Conservation (phyloP, 64 coral and sea anemone species). For the Montipora sp. region DNA sequence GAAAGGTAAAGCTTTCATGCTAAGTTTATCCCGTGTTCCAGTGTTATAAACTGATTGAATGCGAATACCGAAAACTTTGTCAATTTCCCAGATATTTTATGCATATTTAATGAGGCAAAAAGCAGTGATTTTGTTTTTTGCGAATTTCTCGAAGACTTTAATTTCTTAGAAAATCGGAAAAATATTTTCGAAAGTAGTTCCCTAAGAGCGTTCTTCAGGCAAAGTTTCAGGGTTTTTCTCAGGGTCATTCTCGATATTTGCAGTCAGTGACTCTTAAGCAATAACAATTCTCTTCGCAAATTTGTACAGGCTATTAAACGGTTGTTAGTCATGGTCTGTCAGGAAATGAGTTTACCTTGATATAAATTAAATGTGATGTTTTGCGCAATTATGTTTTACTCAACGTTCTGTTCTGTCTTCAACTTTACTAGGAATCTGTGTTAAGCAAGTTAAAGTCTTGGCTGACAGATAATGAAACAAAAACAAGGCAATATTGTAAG, state of each 20-base stretch:
- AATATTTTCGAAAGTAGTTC: background rate
- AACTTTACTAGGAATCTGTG: no score
- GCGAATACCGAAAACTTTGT: background rate
- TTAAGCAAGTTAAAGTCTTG: no score
- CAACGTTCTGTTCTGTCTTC: background rate
- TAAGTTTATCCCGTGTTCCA: background rate
- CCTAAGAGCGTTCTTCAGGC: no score
- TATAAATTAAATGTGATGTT: background rate
- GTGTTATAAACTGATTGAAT: background rate
- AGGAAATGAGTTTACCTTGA: background rate
- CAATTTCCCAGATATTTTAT: background rate
- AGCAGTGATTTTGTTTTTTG: no score
- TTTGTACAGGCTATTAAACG: background rate
- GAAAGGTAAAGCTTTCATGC: background rate
- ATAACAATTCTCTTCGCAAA: background rate
- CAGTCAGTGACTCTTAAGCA: no score
- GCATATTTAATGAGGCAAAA: conserved; percentile 7
- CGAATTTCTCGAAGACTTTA: background rate
- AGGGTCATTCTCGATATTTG: no score
- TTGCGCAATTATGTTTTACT: background rate
- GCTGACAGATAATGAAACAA: no score
- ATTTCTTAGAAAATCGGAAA: conserved; percentile 1
- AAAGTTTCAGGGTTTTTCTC: no score
- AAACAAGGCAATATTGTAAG: no score
- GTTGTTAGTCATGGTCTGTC: background rate